Conservation (phyloP, 1,140 invertebrate species). For the Thaumetopoea pityocampa region DNA sequence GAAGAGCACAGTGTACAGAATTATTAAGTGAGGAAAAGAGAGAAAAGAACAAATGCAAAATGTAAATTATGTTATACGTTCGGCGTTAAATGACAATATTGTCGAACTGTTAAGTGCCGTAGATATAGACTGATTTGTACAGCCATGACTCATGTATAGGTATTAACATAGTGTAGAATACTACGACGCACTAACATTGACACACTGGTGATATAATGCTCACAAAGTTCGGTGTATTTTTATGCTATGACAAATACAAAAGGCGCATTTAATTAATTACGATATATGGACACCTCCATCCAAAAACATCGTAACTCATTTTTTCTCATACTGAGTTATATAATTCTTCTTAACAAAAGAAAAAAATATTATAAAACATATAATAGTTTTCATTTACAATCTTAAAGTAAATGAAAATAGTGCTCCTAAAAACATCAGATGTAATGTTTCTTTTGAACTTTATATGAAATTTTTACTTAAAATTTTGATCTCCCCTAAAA, state of each 20-base stretch:
- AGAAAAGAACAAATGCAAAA: slow-evolving; percentile 8
- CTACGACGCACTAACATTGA: slow-evolving; percentile 28
- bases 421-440: too few species aligned
- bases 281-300: not conserved
- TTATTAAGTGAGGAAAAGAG: too few species aligned
- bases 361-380: too few species aligned
- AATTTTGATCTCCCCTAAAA: too few species aligned
- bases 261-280: not conserved
- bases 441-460: too few species aligned
- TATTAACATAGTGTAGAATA: slow-evolving; percentile 21
- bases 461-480: too few species aligned
- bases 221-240: slow-evolving; percentile 17
- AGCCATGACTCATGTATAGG: slow-evolving; percentile 51
- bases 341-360: too few species aligned
- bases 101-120: slow-evolving; percentile 45
- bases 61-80: slow-evolving; percentile 1
- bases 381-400: too few species aligned
- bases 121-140: slow-evolving; percentile 66
- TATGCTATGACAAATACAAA: not conserved
- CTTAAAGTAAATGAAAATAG: too few species aligned
- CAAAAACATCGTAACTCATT: too few species aligned
- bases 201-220: slow-evolving; percentile 12
- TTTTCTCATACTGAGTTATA: too few species aligned
- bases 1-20: too few species aligned
- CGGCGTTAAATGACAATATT: slow-evolving; percentile 1